Evolutionary conservation across 2,888 invertebrate genomes (phyloP).

Genomic region (Uropetala carovei): DNA sequence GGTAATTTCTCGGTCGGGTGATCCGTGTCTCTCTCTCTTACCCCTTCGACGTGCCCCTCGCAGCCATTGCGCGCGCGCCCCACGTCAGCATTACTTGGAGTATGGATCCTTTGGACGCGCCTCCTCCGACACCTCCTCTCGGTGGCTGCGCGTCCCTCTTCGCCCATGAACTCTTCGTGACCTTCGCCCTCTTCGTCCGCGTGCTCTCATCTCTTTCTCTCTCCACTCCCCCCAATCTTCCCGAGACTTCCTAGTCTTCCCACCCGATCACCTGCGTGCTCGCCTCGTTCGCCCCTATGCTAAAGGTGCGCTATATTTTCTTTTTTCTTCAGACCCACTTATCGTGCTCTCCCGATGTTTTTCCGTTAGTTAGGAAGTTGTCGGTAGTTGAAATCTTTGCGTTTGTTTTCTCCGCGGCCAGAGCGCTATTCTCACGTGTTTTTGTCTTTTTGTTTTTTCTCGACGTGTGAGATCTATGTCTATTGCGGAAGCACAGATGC

Average conservation of each 20-base stretch:
- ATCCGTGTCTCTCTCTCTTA: neutral
- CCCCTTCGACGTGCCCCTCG: neutral
- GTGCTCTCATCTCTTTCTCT: conserved; percentile 7
- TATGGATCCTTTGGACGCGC: neutral
- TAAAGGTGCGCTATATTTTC: conserved; percentile 23
- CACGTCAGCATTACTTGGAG: neutral
- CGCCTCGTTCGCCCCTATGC: conserved; percentile 22
- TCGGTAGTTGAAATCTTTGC: neutral
- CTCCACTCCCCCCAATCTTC: neutral
- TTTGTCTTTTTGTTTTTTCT: neutral
- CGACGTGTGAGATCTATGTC: neutral
- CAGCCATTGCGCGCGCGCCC: neutral
- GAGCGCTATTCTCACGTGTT: neutral
- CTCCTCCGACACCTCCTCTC: neutral
- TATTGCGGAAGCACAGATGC: too few relatives aligned
- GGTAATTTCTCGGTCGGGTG: conserved; percentile 61
- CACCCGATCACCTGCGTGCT: neutral
- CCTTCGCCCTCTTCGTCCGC: conserved; percentile 14
- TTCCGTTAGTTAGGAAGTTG: conserved; percentile 2
- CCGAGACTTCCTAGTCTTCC: neutral
- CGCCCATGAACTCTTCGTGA: conserved; percentile 27
- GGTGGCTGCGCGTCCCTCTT: neutral
- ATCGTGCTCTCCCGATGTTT: conserved; percentile 30
- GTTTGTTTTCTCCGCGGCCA: neutral
- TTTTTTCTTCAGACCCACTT: conserved; percentile 42